A percentile compares a stretch with the other conserved stretches of the same genome.
These are phyloP conservation scores for Benthosema pterotum DNA, from an alignment of 2,797 vertebrate genomes.

Conservation along the genomic window DNA sequence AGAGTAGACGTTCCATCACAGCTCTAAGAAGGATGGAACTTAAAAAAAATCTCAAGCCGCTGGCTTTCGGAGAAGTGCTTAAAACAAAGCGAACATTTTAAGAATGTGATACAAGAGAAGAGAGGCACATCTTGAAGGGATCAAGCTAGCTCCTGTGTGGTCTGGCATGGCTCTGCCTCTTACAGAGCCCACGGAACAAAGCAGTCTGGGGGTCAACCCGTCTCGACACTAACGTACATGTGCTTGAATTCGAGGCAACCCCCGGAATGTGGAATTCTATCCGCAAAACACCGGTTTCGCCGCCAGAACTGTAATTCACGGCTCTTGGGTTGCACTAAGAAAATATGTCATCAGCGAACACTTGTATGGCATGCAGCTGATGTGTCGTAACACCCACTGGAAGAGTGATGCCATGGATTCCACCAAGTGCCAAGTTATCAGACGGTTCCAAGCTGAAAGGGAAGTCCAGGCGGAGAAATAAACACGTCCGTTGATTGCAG, in stretches of 20 bases:
- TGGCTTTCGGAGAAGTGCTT: slow-evolving; percentile 1
- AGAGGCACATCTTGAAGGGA: slow-evolving; percentile 25
- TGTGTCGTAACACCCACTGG: neutral
- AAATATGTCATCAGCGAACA: slow-evolving; percentile 9
- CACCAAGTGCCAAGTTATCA: neutral
- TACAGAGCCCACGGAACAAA: neutral
- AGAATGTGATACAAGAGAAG: neutral
- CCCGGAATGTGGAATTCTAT: slow-evolving; percentile 3
- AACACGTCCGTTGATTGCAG: slow-evolving; percentile 33
- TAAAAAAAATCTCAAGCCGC: neutral
- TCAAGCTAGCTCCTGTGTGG: slow-evolving; percentile 24
- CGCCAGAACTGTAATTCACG: neutral
- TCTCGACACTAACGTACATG: neutral
- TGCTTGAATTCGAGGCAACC: neutral
- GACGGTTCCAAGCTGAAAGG: neutral
- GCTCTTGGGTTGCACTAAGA: slow-evolving; percentile 4
- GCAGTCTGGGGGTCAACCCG: neutral
- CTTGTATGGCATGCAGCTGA: neutral
- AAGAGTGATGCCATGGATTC: neutral
- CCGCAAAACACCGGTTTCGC: neutral
- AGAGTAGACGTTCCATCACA: neutral
- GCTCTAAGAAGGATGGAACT: neutral
- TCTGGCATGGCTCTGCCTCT: slow-evolving; percentile 3
- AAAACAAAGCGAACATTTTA: slow-evolving; percentile 4
- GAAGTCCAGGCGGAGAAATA: slow-evolving; percentile 12